Conservation (phyloP, 1,140 invertebrate species). For the Lycorma delicatula region DNA sequence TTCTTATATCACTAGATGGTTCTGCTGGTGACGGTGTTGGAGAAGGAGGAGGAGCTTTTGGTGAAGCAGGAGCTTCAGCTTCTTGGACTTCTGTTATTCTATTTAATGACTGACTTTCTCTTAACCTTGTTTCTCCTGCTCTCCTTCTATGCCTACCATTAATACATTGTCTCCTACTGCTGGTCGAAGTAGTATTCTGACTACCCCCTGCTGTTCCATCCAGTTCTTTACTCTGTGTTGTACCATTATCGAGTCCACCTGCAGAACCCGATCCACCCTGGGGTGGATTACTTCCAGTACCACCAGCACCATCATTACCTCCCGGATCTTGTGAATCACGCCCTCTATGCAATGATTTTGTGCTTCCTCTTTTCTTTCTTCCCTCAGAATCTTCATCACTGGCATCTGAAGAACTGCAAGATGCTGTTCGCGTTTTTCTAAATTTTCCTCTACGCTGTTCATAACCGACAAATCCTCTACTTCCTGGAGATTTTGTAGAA, state of each 20-base stretch:
- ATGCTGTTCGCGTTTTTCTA: slow-evolving; percentile 69
- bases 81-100: slow-evolving; percentile 71
- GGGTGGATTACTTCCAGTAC: slow-evolving; percentile 29
- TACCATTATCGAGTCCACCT: slow-evolving; percentile 22
- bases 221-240: slow-evolving; percentile 17
- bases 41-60: slow-evolving; percentile 6
- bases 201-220: slow-evolving; percentile 8
- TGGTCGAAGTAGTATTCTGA: slow-evolving; percentile 21
- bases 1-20: neutral
- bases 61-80: slow-evolving; percentile 13
- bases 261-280: slow-evolving; percentile 26
- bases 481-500: slow-evolving; percentile 9
- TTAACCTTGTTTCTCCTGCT: slow-evolving; percentile 54
- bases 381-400: slow-evolving; percentile 83
- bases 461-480: slow-evolving; percentile 1
- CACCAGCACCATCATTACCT: slow-evolving; percentile 38
- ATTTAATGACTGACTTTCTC: slow-evolving; percentile 72
- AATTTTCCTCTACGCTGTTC: slow-evolving; percentile 54
- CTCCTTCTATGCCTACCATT: slow-evolving; percentile 44
- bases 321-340: slow-evolving; percentile 46
- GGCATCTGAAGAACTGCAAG: slow-evolving; percentile 81
- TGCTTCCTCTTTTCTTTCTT: slow-evolving; percentile 55
- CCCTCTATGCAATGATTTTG: slow-evolving; percentile 22
- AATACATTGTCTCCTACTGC: slow-evolving; percentile 35
- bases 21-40: neutral